Percentiles rank a stretch among this genome's conserved stretches.
phyloP scores from a whole-genome alignment of 2,888 invertebrate genomes.

The Drosophila tripunctata region DNA sequence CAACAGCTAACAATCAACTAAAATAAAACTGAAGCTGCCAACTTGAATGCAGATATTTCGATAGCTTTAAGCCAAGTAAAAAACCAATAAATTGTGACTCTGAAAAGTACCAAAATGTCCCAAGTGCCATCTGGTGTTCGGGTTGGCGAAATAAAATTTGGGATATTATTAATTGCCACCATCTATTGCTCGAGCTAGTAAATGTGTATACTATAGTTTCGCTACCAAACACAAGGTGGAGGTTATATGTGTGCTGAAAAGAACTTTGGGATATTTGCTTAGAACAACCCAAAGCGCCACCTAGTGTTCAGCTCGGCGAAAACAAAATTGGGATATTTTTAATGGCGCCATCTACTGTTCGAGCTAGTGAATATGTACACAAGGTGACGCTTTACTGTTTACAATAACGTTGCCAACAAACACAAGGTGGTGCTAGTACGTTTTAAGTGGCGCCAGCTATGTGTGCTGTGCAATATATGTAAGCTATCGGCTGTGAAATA shows the following conservation, averaged over 20 bases:
- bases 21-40: not conserved
- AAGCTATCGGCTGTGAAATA: not conserved
- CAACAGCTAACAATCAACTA: too few species aligned
- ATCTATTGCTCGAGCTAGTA: not conserved
- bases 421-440: not conserved
- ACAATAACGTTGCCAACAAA: not conserved
- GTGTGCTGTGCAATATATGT: not conserved
- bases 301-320: too few species aligned
- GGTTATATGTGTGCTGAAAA: too few species aligned
- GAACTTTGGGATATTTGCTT: too few species aligned
- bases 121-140: not conserved
- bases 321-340: too few species aligned
- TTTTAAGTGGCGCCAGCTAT: conserved; percentile 2
- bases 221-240: not conserved
- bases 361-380: not conserved
- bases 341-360: conserved; percentile 7
- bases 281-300: not conserved
- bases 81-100: too few species aligned
- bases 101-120: not conserved
- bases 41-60: not conserved
- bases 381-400: too few species aligned
- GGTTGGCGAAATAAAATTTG: too few species aligned
- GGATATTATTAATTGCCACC: too few species aligned
- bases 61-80: not conserved
- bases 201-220: not conserved